Conservation (phyloP, 2,797 vertebrate species). For the Lacerta bilineata region DNA sequence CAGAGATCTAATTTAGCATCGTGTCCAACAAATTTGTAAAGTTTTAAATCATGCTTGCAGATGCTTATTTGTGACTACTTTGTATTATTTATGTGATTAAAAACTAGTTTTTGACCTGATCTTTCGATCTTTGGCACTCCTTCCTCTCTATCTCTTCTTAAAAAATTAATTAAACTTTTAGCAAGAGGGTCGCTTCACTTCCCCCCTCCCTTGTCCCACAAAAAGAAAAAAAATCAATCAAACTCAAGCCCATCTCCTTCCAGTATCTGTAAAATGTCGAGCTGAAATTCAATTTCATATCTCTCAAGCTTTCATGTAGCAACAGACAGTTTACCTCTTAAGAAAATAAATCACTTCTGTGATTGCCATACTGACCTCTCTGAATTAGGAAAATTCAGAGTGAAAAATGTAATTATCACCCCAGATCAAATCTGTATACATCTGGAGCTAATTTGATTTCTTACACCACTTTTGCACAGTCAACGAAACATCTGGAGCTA, state of each 20-base stretch:
- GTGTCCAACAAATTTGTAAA: conserved; percentile 83
- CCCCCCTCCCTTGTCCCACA: conserved; percentile 76
- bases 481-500: conserved; percentile 82
- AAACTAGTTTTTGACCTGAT: conserved; percentile 94
- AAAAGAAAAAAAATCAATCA: conserved; percentile 83
- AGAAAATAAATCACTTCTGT: conserved; percentile 90
- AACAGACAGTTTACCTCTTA: conserved; percentile 91
- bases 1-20: conserved; percentile 72
- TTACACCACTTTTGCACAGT: conserved; percentile 81
- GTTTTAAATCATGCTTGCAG: conserved; percentile 85
- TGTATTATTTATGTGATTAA: conserved; percentile 95
- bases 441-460: conserved; percentile 85
- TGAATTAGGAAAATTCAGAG: conserved; percentile 88
- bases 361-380: conserved; percentile 86
- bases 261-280: conserved; percentile 84
- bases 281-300: conserved; percentile 88
- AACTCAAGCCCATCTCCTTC: conserved; percentile 80
- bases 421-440: conserved; percentile 81
- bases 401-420: conserved; percentile 86
- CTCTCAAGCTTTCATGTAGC: conserved; percentile 86
- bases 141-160: conserved; percentile 92
- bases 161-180: conserved; percentile 98
- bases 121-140: conserved; percentile 92
- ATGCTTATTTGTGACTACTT: conserved; percentile 83
- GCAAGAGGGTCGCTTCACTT: conserved; percentile 84